Evolutionary conservation across 2,113 vertebrate species (phyloP), one percentile per base, ranked within the genome.

Genomic region (Gallinago jamesoni): DNA sequence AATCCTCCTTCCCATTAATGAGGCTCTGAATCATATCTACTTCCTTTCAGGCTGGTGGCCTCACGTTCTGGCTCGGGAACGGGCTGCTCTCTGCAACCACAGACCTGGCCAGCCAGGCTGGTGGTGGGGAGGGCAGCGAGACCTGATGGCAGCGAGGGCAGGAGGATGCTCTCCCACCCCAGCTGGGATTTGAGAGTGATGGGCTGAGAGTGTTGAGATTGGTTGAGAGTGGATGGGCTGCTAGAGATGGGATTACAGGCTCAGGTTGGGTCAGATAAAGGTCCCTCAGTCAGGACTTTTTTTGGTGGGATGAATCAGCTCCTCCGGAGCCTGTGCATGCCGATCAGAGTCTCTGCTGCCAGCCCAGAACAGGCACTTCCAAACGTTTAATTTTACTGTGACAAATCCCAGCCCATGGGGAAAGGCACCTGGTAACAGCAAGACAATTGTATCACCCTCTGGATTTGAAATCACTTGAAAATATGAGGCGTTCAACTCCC

Each of bases 11-110:
- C 62, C 78, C 59, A 19, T 63, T 88, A 92, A 74, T 4, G 33
- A 85, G 74, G 10, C 82, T 64, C 68, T 94, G 85, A 95, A 95
- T 95, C 90, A 2, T 95, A 95, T 87, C 92, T 85, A 48, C 90
- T 59, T 52, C 86, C 53, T 85, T 66, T 55, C 96, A 96, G 91
- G 45, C 86, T 92, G 64, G 37, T 30, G 55, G 73, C 84, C 89
- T 70, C 28, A 1, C 1, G n/a, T 53, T 88, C 27, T 7, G 35
- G 31, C 31, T 21, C 0, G 3, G 69, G 45, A 39, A 1, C 6
- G 73, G 60, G 81, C 69, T 75, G 73, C 59, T 41, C 53, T 10
- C 76, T 60, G 64, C 4, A 10, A 5, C 13, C 3, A 8, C 27
- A 43, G 66, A 43, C 16, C 60, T 33, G 83, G 30, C 56, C 14